Percentiles rank a stretch among this genome's conserved stretches.
phyloP scores from a whole-genome alignment of 2,113 vertebrate species.

The Forbesichthys agassizii region DNA sequence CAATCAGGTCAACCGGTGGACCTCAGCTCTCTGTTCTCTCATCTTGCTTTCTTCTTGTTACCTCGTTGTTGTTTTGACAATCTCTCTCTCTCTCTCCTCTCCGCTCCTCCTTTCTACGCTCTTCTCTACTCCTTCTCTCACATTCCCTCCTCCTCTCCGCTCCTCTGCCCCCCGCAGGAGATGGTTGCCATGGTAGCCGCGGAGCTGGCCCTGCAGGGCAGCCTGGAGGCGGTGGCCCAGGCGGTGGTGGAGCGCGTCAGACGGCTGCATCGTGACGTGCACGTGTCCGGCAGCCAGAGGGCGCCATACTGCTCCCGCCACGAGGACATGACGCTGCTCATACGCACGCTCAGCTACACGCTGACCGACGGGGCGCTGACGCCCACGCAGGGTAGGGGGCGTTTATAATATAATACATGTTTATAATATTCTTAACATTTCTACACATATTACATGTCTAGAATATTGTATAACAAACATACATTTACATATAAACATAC shows the following conservation, averaged over 20 bases:
- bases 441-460: neutral
- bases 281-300: slow-evolving; percentile 86
- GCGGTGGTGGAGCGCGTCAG: slow-evolving; percentile 94
- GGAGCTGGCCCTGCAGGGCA: slow-evolving; percentile 91
- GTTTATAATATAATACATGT: neutral
- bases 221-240: slow-evolving; percentile 88
- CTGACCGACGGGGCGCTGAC: slow-evolving; percentile 82
- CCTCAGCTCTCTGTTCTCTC: neutral
- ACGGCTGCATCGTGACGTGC: slow-evolving; percentile 90
- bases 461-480: neutral
- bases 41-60: neutral
- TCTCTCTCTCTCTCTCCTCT: neutral
- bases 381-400: slow-evolving; percentile 83
- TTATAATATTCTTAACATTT: no score
- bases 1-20: slow-evolving; percentile 48
- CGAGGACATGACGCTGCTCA: slow-evolving; percentile 96
- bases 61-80: neutral
- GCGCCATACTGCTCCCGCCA: slow-evolving; percentile 87
- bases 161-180: slow-evolving; percentile 75
- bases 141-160: neutral
- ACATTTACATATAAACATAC: no score
- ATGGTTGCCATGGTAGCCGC: slow-evolving; percentile 97
- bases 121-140: neutral
- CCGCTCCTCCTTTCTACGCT: neutral
- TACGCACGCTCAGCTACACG: slow-evolving; percentile 90